Conservation (phyloP, 1,140 invertebrate genomes). For the Psilanteris sp. region DNA sequence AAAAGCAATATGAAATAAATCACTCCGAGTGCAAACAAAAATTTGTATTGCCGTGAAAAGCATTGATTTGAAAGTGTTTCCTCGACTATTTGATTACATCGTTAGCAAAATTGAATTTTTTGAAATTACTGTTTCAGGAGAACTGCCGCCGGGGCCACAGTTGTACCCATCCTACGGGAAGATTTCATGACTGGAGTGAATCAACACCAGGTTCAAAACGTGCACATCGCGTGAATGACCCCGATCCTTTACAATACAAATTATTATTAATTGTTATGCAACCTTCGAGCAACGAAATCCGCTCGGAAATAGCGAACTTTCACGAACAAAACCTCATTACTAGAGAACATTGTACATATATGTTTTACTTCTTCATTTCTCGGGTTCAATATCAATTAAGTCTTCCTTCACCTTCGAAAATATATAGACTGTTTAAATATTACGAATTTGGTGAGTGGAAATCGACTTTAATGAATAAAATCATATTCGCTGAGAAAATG, state of each 20-base stretch:
- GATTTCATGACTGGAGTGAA: slow-evolving; percentile 73
- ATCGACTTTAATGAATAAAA: too few relatives aligned
- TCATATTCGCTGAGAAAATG: too few relatives aligned
- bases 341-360: slow-evolving; percentile 46
- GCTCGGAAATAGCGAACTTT: slow-evolving; percentile 31
- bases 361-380: slow-evolving; percentile 40
- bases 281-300: slow-evolving; percentile 50
- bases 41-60: too few relatives aligned
- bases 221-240: slow-evolving; percentile 70
- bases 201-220: slow-evolving; percentile 70
- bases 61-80: too few relatives aligned
- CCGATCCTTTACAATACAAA: slow-evolving; percentile 53
- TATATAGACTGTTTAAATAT: slow-evolving; percentile 27
- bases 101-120: slow-evolving; percentile 5
- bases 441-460: too few relatives aligned
- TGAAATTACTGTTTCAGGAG: slow-evolving; percentile 70
- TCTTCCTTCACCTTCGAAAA: slow-evolving; percentile 39
- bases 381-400: slow-evolving; percentile 47
- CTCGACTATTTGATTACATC: too few relatives aligned
- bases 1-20: too few relatives aligned
- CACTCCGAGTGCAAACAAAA: too few relatives aligned
- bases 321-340: slow-evolving; percentile 7
- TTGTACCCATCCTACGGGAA: slow-evolving; percentile 71
- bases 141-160: slow-evolving; percentile 68
- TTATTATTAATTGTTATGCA: slow-evolving; percentile 45